Conservation (phyloP, 2,888 invertebrate genomes). For the Branchellion lobata region DNA sequence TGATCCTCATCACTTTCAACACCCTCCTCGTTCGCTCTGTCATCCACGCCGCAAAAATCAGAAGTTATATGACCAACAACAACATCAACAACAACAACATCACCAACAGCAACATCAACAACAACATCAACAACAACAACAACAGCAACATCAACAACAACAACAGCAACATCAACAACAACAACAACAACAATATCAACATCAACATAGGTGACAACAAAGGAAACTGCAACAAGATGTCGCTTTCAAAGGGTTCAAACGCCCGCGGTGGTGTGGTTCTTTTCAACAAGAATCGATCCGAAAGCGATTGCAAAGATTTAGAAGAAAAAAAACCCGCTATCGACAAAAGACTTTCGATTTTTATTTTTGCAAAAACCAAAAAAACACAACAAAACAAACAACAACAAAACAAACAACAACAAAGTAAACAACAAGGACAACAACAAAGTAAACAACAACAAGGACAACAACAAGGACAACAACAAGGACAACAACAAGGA, state of each 20-base stretch:
- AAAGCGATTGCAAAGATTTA: no score
- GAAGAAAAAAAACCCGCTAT: no score
- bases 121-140: background rate
- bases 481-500: background rate
- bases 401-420: no score
- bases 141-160: background rate
- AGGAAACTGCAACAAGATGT: background rate
- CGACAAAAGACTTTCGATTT: no score
- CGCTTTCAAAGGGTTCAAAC: background rate
- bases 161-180: background rate
- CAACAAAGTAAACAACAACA: no score
- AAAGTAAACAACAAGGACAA: no score
- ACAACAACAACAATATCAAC: no score
- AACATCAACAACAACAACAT: slow-evolving; percentile 53
- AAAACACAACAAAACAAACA: no score
- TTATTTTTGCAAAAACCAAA: no score
- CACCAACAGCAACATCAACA: slow-evolving; percentile 25
- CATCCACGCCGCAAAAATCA: slow-evolving; percentile 44
- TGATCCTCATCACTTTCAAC: slow-evolving; percentile 73
- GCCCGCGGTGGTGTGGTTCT: no score
- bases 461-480: no score
- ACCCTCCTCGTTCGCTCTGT: slow-evolving; percentile 71
- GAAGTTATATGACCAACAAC: slow-evolving; percentile 65
- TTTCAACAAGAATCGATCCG: background rate
- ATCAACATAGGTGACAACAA: background rate